Evolutionary conservation across 2,797 vertebrate genomes (phyloP).

Genomic region (Pipistrellus nathusii): DNA sequence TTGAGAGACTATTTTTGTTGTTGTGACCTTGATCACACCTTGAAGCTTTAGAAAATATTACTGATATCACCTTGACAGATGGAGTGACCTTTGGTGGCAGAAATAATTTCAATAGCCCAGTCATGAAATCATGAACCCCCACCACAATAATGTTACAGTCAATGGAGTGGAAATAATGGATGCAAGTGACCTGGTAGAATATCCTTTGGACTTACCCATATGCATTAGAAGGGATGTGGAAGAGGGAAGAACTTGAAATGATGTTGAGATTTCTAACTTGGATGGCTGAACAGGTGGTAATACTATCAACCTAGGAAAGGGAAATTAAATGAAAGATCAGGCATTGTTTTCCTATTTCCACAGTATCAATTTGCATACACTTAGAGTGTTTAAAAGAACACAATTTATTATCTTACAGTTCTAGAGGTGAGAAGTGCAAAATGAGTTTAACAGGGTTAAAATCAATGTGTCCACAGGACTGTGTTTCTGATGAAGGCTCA

Average conservation of each 20-base stretch:
- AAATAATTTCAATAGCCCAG: not conserved
- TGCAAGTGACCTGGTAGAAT: not conserved
- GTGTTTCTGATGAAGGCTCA: not conserved
- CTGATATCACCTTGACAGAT: not conserved
- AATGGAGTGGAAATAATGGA: not conserved
- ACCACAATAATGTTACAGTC: not conserved
- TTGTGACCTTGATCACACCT: conserved; percentile 8
- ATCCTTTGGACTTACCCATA: too few species aligned
- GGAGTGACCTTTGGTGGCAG: not conserved
- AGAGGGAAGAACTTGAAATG: not conserved
- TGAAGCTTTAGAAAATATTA: conserved; percentile 19
- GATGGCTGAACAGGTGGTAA: not conserved
- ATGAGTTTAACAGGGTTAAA: not conserved
- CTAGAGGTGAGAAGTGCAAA: not conserved
- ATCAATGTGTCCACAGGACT: not conserved
- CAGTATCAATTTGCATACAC: not conserved
- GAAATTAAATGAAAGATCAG: not conserved
- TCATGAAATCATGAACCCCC: not conserved
- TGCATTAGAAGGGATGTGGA: not conserved
- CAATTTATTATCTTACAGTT: not conserved
- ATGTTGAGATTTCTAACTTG: not conserved
- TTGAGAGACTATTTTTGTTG: not conserved
- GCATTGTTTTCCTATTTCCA: not conserved
- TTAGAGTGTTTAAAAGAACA: not conserved
- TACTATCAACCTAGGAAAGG: not conserved